phyloP scores from a whole-genome alignment of 1,140 invertebrate genomes.

The Apis laboriosa region DNA sequence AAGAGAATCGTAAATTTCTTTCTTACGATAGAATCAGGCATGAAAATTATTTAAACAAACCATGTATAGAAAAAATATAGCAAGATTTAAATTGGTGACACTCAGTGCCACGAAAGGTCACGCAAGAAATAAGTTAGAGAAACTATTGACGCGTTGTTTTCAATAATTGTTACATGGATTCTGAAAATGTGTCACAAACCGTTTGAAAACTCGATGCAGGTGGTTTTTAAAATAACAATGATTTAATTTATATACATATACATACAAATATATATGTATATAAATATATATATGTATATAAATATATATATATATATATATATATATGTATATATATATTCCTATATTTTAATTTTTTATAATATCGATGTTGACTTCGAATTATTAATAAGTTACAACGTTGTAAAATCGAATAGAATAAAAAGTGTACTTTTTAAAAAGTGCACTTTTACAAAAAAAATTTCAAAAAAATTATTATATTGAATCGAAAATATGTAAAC shows the following conservation, averaged over 20 bases:
- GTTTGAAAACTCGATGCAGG: constrained; percentile 47
- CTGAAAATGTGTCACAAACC: constrained; percentile 38
- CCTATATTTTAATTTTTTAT: not conserved
- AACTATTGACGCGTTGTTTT: constrained; percentile 48
- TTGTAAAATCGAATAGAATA: not conserved
- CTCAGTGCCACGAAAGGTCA: constrained; percentile 79
- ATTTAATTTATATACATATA: not conserved
- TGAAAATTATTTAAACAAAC: constrained; percentile 31
- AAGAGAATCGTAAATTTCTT: not conserved
- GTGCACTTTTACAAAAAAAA: too few relatives aligned
- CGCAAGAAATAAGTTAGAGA: constrained; percentile 73
- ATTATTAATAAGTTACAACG: not conserved
- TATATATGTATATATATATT: not conserved
- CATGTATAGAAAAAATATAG: constrained; percentile 37
- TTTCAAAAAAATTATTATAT: too few relatives aligned
- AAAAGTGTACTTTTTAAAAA: not conserved
- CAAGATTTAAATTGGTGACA: constrained; percentile 66
- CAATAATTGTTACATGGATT: constrained; percentile 42
- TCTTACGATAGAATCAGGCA: constrained; percentile 10
- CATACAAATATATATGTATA: not conserved
- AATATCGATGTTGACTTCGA: not conserved
- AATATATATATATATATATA: too few relatives aligned
- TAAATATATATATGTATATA: not conserved
- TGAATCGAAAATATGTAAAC: not conserved
- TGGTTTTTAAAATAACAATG: constrained; percentile 54